Evolutionary conservation across 2,888 invertebrate genomes (phyloP).

Genomic region (Acleris cristana): DNA sequence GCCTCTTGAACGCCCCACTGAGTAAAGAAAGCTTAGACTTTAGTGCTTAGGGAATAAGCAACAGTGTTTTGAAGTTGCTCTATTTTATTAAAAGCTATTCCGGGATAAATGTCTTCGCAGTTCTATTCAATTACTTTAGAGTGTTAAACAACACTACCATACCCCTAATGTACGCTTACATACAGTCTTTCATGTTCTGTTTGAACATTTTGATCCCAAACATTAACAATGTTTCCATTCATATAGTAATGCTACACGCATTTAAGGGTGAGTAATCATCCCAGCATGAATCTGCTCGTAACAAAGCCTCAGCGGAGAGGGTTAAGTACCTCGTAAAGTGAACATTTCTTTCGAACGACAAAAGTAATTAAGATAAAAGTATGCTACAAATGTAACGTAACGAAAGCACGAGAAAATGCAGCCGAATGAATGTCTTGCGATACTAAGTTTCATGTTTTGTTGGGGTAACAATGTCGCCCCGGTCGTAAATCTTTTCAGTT

Average conservation of each 20-base stretch:
- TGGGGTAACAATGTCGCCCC: too few relatives aligned
- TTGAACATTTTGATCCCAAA: not conserved
- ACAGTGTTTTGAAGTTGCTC: not conserved
- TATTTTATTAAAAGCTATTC: conserved; percentile 4
- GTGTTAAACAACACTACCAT: not conserved
- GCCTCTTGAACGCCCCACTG: conserved; percentile 32
- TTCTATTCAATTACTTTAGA: too few relatives aligned
- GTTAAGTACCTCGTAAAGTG: conserved; percentile 36
- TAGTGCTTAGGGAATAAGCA: conserved; percentile 23
- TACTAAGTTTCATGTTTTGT: too few relatives aligned
- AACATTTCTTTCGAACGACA: conserved; percentile 31
- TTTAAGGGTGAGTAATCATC: conserved; percentile 31
- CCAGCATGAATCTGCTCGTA: conserved; percentile 30
- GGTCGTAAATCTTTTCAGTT: too few relatives aligned
- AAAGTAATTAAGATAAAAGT: conserved; percentile 34
- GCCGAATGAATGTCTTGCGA: not conserved
- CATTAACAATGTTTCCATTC: conserved; percentile 1
- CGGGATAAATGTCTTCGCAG: not conserved
- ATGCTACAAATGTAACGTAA: conserved; percentile 1
- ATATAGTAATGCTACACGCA: conserved; percentile 20
- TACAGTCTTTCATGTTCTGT: too few relatives aligned
- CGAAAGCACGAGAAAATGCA: not conserved
- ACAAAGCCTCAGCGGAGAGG: conserved; percentile 27
- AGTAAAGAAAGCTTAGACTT: conserved; percentile 19
- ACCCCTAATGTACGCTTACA: not conserved